Base-by-base conservation (phyloP, 2,888 invertebrate genomes). In the Tupiocoris notatus region DNA sequence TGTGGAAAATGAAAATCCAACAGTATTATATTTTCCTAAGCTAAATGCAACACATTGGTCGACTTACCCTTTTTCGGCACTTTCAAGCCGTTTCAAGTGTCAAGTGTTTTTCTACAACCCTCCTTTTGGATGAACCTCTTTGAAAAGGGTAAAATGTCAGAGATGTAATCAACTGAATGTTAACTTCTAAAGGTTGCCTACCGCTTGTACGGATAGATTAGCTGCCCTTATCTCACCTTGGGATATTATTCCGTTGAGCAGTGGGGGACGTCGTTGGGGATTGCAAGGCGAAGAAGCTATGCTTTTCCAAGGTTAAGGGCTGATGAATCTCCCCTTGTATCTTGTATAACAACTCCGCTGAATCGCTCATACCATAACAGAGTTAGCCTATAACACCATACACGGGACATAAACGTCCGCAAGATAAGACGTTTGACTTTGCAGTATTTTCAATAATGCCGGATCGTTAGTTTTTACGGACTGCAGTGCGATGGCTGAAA, bases 121-220 rank as follows among this genome's bases (percentile, higher is more conserved):
- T 17, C 57, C 57, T 16, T 73, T 17, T 24, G 39, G 6, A 39
- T 12, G 39, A 39, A 39, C 39, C 12, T 39, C 54, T 56, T 73
- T 57, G 64, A 65, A 57, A 21, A 56, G 59, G 76, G 65, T 71
- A 57, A 78, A 78, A 78, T 78, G 78, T 78, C 78, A 78, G 76
- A 76, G 76, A 78, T 78, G 78, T 78, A 78, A 78, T 78, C 78
- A 78, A 78, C 58, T 75, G 75, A 75, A 75, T 75, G 75, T 75
- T 75, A 75, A 65, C 75, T 75, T 66, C 39, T 75, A 75, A 75
- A 75, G 75, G 75, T 75, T 75, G 65, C 75, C 75, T 75, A 75
- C 75, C 75, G 75, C 65, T 64, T 66, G 39, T 39, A 75, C 58
- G 75, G 75, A 75, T 66, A 75, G 75, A 75, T 75, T 75, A 75